Base-by-base conservation (phyloP, 2,888 invertebrate species). In the Stenodema calcarata region DNA sequence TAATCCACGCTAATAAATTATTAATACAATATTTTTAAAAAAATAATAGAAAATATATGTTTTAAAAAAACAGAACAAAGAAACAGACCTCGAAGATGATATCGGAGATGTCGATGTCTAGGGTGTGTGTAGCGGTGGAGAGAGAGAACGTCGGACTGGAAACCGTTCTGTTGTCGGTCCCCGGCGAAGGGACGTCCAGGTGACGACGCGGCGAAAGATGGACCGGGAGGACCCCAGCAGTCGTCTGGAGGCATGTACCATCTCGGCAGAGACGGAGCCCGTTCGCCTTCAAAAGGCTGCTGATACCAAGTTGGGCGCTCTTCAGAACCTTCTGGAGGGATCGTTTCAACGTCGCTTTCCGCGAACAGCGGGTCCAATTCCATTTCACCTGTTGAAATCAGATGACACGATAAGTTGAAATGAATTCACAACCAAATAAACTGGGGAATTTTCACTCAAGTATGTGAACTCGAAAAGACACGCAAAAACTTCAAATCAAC, bases 331-430 rank as follows among this genome's bases (percentile, higher is more conserved):
- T 81, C 83, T 6, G 75, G 50, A 27, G 87, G 16, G n/a, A 87
- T 62, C 35, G 76, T 35, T 79, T 83, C 87, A 47, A 91, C 92
- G 88, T 94, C 94, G 91, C 94, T 94, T 89, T 93, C 94, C 86
- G 94, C 94, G 91, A 94, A 94, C 87, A 94, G 91, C 88, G 93
- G 93, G 88, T 94, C 94, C 91, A 93, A 93, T 89, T 94, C 94
- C 93, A 94, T 94, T 90, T 94, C 93, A 89, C 93, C 94, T 92
- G 92, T 89, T 42, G 27, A 50, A 73, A 81, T 27, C 6, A 16
- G n/a, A 50, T 35, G 7, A 35, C 35, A 35, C 4, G 7, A 7
- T 35, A 35, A 35, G 35, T 4, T 35, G 35, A 35, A 35, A 35
- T 35, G 35, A 35, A 35, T 35, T 35, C 7, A 2, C 7, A 35